A percentile compares a stretch with the other conserved stretches of the same genome.
Conservation (phyloP, 2,113 vertebrate genomes). For the Dipodomys spectabilis region DNA sequence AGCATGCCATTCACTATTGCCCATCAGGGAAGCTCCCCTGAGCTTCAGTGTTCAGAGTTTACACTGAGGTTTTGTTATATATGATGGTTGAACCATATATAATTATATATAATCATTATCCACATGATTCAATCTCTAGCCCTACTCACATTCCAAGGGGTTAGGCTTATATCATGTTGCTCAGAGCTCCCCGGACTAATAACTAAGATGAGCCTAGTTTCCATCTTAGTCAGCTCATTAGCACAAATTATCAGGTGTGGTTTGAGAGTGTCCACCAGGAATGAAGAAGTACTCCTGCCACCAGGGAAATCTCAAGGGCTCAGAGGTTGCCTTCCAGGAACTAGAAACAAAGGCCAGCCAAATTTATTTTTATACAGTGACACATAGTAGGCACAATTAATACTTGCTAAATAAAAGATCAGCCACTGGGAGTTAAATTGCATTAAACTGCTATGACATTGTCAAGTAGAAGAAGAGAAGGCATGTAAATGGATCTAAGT, state of each 20-base stretch:
- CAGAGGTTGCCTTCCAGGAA: neutral
- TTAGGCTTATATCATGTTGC: neutral
- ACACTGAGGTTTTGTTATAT: neutral
- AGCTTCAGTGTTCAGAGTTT: neutral
- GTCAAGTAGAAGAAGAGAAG: conserved; percentile 37
- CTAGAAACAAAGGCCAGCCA: neutral
- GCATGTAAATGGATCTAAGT: neutral
- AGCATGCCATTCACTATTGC: neutral
- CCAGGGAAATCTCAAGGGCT: neutral
- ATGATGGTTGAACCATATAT: neutral
- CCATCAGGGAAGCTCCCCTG: neutral
- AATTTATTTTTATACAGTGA: neutral
- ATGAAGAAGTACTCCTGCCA: neutral
- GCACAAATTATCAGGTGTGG: neutral
- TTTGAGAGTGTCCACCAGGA: neutral
- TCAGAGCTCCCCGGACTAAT: conserved; percentile 5
- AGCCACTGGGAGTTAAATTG: neutral
- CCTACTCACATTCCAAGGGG: neutral
- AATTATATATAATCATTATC: neutral
- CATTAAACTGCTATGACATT: neutral
- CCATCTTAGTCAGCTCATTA: neutral
- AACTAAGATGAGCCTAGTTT: neutral
- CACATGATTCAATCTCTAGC: neutral
- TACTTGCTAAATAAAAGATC: neutral
- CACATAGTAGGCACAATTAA: neutral